A percentile compares a stretch with the other conserved stretches of the same genome.
Evolutionary conservation across 1,140 invertebrate species (phyloP).

Genomic region (Heliothis virescens): DNA sequence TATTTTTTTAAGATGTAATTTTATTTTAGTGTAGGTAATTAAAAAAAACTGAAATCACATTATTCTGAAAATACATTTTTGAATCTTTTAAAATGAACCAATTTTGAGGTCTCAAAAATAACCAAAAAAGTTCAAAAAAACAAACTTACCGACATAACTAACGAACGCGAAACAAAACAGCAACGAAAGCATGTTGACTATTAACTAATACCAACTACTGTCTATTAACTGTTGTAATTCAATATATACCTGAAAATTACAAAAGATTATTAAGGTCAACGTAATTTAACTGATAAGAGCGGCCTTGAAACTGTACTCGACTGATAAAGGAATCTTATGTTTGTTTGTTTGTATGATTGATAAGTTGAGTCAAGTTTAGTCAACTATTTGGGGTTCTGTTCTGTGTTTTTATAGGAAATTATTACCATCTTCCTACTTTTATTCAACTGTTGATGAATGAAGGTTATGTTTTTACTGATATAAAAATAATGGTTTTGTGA

Average conservation of each 20-base stretch:
- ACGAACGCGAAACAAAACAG: constrained; percentile 50
- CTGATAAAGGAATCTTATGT: constrained; percentile 34
- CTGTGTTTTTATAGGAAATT: not conserved
- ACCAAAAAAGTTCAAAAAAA: constrained; percentile 52
- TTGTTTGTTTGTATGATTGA: constrained; percentile 24
- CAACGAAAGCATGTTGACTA: constrained; percentile 26
- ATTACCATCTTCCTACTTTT: no score
- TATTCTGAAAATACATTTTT: no score
- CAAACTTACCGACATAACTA: constrained; percentile 57
- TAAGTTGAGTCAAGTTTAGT: not conserved
- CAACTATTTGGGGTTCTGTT: no score
- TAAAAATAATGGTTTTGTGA: no score
- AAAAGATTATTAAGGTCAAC: constrained; percentile 44
- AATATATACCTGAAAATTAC: constrained; percentile 44
- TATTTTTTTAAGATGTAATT: no score
- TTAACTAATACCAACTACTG: not conserved
- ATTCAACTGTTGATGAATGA: no score
- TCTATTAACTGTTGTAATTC: not conserved
- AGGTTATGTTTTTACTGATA: no score
- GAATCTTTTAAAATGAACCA: not conserved
- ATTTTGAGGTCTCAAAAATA: no score
- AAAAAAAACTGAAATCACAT: no score
- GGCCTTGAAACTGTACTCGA: constrained; percentile 24
- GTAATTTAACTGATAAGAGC: constrained; percentile 38
- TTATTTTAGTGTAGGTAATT: no score